phyloP scores from a whole-genome alignment of 2,888 invertebrate genomes.

The Lamellibrachia columna region DNA sequence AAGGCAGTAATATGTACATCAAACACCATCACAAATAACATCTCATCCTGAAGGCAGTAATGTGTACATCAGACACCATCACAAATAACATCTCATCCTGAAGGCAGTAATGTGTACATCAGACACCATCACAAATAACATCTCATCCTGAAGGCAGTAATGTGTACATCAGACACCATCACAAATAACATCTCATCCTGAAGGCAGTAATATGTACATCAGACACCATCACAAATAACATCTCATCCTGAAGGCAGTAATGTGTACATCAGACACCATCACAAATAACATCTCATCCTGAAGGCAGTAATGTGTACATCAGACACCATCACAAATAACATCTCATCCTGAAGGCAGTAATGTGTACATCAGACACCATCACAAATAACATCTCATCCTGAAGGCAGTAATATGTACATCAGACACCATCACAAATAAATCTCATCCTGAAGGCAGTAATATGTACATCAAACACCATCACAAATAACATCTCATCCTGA shows the following conservation, averaged over 20 bases:
- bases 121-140: slow-evolving; percentile 96
- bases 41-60: no score
- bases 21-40: no score
- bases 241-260: slow-evolving; percentile 78
- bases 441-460: not conserved
- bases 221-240: slow-evolving; percentile 69
- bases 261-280: not conserved
- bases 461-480: no score
- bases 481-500: no score
- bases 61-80: no score
- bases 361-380: not conserved
- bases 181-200: not conserved
- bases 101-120: slow-evolving; percentile 88
- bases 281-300: slow-evolving; percentile 84
- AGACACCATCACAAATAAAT: not conserved
- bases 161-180: not conserved
- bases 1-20: no score
- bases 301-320: slow-evolving; percentile 88
- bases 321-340: slow-evolving; percentile 96
- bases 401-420: not conserved
- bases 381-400: not conserved
- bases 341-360: slow-evolving; percentile 78
- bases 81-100: slow-evolving; percentile 94
- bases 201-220: no score
- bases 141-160: slow-evolving; percentile 78